phyloP scores from a whole-genome alignment of 1,140 invertebrate genomes.

The Listronotus oregonensis region DNA sequence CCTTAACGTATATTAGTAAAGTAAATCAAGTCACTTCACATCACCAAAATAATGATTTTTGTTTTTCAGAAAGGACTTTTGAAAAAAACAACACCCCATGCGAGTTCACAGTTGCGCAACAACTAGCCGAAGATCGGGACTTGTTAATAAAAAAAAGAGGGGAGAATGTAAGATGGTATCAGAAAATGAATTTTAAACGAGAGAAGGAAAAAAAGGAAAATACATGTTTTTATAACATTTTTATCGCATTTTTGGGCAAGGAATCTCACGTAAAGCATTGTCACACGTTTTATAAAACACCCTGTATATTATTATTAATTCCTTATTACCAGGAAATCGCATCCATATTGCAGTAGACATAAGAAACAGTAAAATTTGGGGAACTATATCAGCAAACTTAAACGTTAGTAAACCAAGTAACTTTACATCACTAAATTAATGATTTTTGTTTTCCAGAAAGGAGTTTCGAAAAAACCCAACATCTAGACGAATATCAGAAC shows the following conservation, averaged over 20 bases:
- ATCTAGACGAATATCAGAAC: neutral
- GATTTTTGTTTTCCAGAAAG: neutral
- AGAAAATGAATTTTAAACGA: constrained; percentile 5
- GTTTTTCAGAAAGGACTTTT: neutral
- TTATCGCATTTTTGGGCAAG: too few relatives aligned
- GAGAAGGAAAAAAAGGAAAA: too few relatives aligned
- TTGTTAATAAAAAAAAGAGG: too few relatives aligned
- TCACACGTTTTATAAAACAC: too few relatives aligned
- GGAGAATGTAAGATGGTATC: constrained; percentile 12
- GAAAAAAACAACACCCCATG: neutral
- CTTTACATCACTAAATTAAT: neutral
- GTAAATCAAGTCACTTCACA: neutral
- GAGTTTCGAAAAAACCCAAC: neutral
- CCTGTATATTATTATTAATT: too few relatives aligned
- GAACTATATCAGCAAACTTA: neutral
- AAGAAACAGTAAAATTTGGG: neutral
- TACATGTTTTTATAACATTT: too few relatives aligned
- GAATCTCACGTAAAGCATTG: too few relatives aligned
- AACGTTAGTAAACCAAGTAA: neutral
- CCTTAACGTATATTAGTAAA: neutral
- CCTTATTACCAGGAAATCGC: neutral
- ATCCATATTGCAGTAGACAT: constrained; percentile 18
- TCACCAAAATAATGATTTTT: neutral
- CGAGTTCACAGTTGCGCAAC: constrained; percentile 11
- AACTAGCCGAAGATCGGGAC: neutral